Conservation (phyloP, 2,113 vertebrate genomes). For the Nothocercus julius region DNA sequence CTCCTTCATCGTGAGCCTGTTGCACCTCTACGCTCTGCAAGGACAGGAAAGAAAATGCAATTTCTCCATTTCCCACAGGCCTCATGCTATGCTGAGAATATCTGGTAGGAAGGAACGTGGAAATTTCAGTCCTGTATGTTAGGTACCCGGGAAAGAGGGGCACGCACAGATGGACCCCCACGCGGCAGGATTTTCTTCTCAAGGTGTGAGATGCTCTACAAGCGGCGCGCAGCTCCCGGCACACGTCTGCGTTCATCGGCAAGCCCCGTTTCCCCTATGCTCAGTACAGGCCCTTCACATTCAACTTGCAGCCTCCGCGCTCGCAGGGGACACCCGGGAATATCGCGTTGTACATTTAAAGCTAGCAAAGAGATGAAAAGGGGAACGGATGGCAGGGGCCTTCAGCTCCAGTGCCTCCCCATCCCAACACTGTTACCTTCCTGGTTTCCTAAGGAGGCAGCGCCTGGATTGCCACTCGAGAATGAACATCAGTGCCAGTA, state of each 20-base stretch:
- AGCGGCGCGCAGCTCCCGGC: background rate
- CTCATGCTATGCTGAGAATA: background rate
- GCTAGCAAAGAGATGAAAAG: background rate
- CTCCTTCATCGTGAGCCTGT: background rate
- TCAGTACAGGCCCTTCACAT: rapidly evolving
- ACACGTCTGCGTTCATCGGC: rapidly evolving
- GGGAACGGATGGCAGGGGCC: background rate
- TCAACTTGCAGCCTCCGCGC: background rate
- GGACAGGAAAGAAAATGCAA: background rate
- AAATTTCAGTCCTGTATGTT: background rate
- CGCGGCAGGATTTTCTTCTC: background rate
- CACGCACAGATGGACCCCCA: rapidly evolving
- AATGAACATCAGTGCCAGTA: background rate
- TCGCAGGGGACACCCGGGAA: background rate
- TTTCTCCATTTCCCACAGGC: background rate
- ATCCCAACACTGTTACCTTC: background rate
- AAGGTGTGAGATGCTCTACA: rapidly evolving
- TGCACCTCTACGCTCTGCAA: background rate
- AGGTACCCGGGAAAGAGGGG: background rate
- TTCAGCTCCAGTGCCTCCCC: background rate
- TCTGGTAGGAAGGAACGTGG: background rate
- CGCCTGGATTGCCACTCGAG: background rate
- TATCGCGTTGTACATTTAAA: background rate
- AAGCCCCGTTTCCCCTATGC: rapidly evolving
- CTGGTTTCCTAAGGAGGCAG: background rate